Evolutionary conservation across 2,113 vertebrate genomes (phyloP).

Genomic region (Ciconia maguari): DNA sequence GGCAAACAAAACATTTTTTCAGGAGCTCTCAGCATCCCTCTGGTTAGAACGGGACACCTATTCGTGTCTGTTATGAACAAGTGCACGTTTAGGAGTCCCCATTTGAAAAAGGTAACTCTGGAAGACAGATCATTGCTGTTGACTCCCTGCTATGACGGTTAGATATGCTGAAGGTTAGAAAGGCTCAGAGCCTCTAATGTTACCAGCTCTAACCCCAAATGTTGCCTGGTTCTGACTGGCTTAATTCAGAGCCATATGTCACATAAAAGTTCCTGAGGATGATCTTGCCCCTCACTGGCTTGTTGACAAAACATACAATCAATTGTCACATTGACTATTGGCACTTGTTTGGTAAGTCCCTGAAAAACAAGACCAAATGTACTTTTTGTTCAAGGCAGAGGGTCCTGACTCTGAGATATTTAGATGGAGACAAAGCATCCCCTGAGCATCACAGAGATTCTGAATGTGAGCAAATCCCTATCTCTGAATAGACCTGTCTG

Average conservation of each 20-base stretch:
- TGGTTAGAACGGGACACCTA: background rate
- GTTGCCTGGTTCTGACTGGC: background rate
- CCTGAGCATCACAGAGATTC: background rate
- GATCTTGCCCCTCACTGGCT: background rate
- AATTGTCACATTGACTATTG: background rate
- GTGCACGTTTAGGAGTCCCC: background rate
- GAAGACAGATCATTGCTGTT: background rate
- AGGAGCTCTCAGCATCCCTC: background rate
- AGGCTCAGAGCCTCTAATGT: background rate
- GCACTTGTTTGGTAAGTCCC: background rate
- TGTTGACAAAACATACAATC: background rate
- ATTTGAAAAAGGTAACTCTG: background rate
- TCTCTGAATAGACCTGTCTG: background rate
- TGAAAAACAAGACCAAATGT: background rate
- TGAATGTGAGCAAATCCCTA: background rate
- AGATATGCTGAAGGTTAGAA: background rate
- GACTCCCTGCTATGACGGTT: background rate
- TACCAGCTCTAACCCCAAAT: background rate
- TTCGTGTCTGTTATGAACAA: background rate
- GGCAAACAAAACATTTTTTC: background rate
- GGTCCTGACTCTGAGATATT: background rate
- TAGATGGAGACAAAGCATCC: background rate
- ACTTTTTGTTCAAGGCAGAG: background rate
- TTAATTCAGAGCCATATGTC: background rate
- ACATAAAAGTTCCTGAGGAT: background rate